Base-by-base conservation (phyloP, 30 jellyfish, hydroid and myxozoan genomes). In the Aurelia aurita region DNA sequence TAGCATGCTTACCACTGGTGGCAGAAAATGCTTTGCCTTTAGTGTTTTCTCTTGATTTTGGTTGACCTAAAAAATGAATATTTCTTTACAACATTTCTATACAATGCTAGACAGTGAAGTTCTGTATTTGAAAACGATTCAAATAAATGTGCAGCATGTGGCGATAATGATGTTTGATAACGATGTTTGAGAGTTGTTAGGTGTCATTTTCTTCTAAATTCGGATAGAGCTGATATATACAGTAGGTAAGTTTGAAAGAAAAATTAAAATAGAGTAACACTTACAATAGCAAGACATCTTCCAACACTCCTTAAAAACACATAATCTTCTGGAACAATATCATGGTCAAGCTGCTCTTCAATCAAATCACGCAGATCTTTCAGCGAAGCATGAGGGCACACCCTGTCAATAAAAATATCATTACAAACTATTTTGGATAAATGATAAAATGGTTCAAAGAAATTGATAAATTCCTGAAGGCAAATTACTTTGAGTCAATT, bases 221-320 rank as follows among this genome's bases (percentile, higher is more conserved):
- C 46, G 4, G 46, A 34, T 3, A 34, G 46, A 34, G 4, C 7
- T 10, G 7, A 34, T 0, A n/a, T n/a, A n/a, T n/a, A n/a, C n/a
- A 10, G 7, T 34, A 34, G 0, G 7, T 0, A 69, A 21, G 19
- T 16, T 39, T 18, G 62, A 44, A 29, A 8, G 0, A 46, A 45
- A n/a, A 45, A 0, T 5, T 14, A 5, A 45, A n/a, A 19, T 0
- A 25, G 35, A 44, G n/a, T 16, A 22, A 5, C 15, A 69, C 96
- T 61, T 64, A 91, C 98, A 39, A 78, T 80, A 31, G 98, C 98
- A 62, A 91, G 58, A 58, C 98, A 91, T 29, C 98, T 46, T 43
- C 98, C 98, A 69, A 91, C 98, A 79, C 93, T 91, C 69, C 98
- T 47, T 55, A 91, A 60, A 61, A 82, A 91, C 34, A 91, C 93